Evolutionary conservation across 2,888 invertebrate genomes (phyloP).

Genomic region (Spisula subtruncata): DNA sequence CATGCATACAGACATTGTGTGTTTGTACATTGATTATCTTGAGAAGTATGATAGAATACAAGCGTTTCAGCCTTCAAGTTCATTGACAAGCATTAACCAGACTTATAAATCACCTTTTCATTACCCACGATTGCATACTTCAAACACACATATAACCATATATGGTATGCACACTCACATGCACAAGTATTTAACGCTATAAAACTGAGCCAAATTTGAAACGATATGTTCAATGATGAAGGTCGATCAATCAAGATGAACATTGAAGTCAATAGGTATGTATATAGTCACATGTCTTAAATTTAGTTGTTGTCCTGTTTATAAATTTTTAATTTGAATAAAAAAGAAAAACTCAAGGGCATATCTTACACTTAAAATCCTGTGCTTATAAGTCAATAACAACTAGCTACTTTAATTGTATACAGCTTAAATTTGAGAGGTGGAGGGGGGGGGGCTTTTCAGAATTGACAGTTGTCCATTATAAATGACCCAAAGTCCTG

Average conservation of each 20-base stretch:
- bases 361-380: too few relatives aligned
- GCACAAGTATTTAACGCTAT: not conserved
- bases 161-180: slow-evolving; percentile 5
- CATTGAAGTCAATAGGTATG: not conserved
- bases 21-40: not conserved
- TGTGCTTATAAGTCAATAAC: too few relatives aligned
- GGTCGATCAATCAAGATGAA: not conserved
- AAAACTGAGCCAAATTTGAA: not conserved
- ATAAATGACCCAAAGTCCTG: too few relatives aligned
- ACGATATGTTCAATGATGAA: not conserved
- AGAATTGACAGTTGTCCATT: too few relatives aligned
- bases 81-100: too few relatives aligned
- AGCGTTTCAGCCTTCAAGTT: not conserved
- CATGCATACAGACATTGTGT: not conserved
- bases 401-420: too few relatives aligned
- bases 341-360: too few relatives aligned
- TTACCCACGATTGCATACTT: not conserved
- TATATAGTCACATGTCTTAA: too few relatives aligned
- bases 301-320: too few relatives aligned
- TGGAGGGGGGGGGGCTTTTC: too few relatives aligned
- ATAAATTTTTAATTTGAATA: too few relatives aligned
- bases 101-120: not conserved
- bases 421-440: too few relatives aligned
- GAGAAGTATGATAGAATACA: not conserved
- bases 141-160: slow-evolving; percentile 16